These are phyloP conservation scores for Rambutsinella grinnellia DNA, from an alignment of 2,888 invertebrate species.

Conservation along the genomic window DNA sequence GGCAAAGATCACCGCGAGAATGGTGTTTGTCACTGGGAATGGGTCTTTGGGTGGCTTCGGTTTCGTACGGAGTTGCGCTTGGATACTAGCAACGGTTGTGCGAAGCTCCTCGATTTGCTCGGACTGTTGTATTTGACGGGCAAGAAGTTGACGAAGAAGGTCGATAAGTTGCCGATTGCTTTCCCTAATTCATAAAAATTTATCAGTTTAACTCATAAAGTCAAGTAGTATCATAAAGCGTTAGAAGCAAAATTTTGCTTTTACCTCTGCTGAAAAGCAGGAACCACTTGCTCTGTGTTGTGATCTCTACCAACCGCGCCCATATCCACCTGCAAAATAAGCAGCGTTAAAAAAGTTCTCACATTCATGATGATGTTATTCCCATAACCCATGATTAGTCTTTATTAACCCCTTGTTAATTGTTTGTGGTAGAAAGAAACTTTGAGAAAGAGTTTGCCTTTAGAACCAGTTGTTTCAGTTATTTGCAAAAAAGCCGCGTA, in stretches of 20 bases:
- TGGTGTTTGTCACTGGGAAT: conserved; percentile 64
- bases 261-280: conserved; percentile 65
- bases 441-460: not conserved
- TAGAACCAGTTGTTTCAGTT: not conserved
- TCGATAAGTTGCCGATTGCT: conserved; percentile 66
- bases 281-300: conserved; percentile 62
- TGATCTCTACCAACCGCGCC: conserved; percentile 44
- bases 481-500: no score
- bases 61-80: conserved; percentile 58
- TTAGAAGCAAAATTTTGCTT: not conserved
- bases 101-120: conserved; percentile 66
- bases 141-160: conserved; percentile 64
- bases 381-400: not conserved
- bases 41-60: conserved; percentile 65
- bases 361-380: not conserved
- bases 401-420: conserved; percentile 11
- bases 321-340: conserved; percentile 55
- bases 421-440: no score
- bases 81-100: conserved; percentile 63
- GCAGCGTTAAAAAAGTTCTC: not conserved
- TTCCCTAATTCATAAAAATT: conserved; percentile 52
- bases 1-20: conserved; percentile 65
- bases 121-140: conserved; percentile 66
- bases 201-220: not conserved
- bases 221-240: not conserved